A percentile compares a stretch with the other conserved stretches of the same genome.
Evolutionary conservation across 2,797 vertebrate species (phyloP).

Genomic region (Intellagama lesueurii): DNA sequence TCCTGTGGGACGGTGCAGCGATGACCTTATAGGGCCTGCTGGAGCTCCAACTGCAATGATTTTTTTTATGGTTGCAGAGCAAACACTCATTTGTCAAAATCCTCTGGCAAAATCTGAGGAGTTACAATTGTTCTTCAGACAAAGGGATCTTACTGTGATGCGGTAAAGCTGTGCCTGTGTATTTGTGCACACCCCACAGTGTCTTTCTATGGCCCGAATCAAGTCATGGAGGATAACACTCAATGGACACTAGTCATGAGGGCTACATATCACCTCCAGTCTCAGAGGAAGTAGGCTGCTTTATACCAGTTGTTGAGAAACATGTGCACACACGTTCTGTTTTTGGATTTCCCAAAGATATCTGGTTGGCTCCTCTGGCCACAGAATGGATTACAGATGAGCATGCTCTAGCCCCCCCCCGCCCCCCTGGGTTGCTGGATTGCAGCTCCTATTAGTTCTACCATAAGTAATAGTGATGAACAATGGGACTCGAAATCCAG

Average conservation of each 20-base stretch:
- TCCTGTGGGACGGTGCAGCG: neutral
- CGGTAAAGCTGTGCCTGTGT: neutral
- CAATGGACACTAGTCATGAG: neutral
- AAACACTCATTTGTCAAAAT: slow-evolving; percentile 14
- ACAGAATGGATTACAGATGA: neutral
- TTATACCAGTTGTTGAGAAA: neutral
- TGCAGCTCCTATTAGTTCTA: neutral
- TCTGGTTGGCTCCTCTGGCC: neutral
- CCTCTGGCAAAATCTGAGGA: neutral
- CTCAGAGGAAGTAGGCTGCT: neutral
- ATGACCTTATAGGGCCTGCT: slow-evolving; percentile 37
- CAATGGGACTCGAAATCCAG: neutral
- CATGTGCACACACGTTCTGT: neutral
- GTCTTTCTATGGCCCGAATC: neutral
- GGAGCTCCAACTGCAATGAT: neutral
- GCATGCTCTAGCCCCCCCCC: neutral
- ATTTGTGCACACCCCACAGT: neutral
- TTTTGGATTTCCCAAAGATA: neutral
- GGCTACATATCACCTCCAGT: neutral
- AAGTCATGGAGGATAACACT: neutral
- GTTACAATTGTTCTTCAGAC: neutral
- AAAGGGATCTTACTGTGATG: neutral
- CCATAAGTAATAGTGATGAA: neutral
- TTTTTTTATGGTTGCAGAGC: slow-evolving; percentile 11
- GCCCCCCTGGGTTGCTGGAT: neutral